Base-by-base conservation (phyloP, 1,140 invertebrate species). In the Eufriesea mexicana region DNA sequence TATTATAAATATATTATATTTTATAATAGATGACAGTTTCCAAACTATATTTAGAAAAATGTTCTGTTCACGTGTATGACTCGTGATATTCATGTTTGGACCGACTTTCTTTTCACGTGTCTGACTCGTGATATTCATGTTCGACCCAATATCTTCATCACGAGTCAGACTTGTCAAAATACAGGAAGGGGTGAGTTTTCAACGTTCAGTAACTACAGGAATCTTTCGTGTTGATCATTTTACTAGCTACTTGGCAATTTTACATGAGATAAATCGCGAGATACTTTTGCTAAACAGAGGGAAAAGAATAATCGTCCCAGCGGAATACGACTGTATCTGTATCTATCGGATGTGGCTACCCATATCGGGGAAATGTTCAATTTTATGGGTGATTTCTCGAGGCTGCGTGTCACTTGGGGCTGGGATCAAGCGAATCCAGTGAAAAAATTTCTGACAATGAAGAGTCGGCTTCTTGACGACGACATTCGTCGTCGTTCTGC, bases 351-450 rank as follows among this genome's bases (percentile, higher is more conserved):
- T 55, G 68, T 51, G 61, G 67, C 68, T 72, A 87, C 78, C 84
- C 77, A 84, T 81, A 81, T 80, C 28, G 68, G 62, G 18, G 51
- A 72, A 75, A 84, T 71, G 77, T 85, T 88, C 86, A 84, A 88
- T 87, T 88, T 88, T 88, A 88, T 87, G 86, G 86, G 25, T 87
- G 85, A 88, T 87, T 87, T 88, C 85, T 86, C 82, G 61, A 35
- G 55, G 74, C 25, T 88, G 78, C 84, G 74, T 57, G 51, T 51
- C 42, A 42, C 16, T 47, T 28, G 45, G 42, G 25, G 16, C 18
- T 35, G 59, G 14, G 55, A 75, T 66, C 72, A 23, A 10, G 64
- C 75, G 64, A 61, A 84, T 76, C 64, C 45, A 28, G 28, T 10
- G 66, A 78, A 16, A 88, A 78, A 86, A 87, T 87, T 84, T 76